Evolutionary conservation across 2,888 invertebrate genomes (phyloP).

Genomic region (Drosophila infuscata): DNA sequence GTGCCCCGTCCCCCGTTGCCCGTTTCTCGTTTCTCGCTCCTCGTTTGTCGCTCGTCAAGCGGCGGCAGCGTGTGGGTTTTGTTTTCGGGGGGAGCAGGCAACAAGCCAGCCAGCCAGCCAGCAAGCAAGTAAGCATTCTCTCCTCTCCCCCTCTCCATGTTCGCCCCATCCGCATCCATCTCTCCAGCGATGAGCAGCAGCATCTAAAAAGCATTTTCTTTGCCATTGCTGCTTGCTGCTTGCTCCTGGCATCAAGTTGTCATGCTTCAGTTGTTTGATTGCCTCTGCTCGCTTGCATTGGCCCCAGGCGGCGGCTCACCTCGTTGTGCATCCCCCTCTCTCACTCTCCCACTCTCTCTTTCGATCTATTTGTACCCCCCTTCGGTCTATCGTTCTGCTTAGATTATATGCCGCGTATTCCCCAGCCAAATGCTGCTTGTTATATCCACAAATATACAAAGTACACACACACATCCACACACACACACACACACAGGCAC

Average conservation of each 20-base stretch:
- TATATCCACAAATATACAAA: conserved; percentile 44
- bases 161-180: conserved; percentile 8
- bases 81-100: background rate
- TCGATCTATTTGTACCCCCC: background rate
- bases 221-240: conserved; percentile 68
- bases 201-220: conserved; percentile 49
- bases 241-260: conserved; percentile 80
- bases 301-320: conserved; percentile 66
- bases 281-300: conserved; percentile 74
- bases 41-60: conserved; percentile 40
- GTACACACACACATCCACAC: conserved; percentile 1
- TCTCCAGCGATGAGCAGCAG: conserved; percentile 9
- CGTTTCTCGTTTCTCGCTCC: background rate
- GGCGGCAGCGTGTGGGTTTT: conserved; percentile 21
- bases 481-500: conserved; percentile 10
- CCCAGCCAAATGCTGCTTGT: conserved; percentile 61
- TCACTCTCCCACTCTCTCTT: background rate
- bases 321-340: conserved; percentile 32
- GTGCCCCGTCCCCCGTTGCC: conserved; percentile 13
- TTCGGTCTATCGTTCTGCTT: conserved; percentile 15
- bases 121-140: background rate
- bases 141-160: conserved; percentile 4
- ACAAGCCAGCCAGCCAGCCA: background rate
- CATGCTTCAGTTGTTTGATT: conserved; percentile 79
- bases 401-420: conserved; percentile 61